Evolutionary conservation across 1,140 invertebrate genomes (phyloP).

Genomic region (Helicoverpa zea): DNA sequence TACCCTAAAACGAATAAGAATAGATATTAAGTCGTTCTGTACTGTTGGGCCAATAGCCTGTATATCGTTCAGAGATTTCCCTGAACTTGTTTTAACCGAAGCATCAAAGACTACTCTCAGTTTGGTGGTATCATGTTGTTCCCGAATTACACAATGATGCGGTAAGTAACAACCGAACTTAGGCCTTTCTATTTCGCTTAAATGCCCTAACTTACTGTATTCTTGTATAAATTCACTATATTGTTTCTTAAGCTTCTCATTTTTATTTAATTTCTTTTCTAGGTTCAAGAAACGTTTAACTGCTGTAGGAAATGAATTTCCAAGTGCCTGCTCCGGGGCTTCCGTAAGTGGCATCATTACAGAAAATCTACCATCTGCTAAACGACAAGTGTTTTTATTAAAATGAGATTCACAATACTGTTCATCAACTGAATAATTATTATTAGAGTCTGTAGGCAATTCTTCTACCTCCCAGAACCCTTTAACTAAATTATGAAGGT

Average conservation of each 20-base stretch:
- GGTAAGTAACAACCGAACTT: constrained; percentile 48
- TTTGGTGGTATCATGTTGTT: constrained; percentile 50
- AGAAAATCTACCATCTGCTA: constrained; percentile 64
- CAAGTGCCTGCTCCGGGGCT: constrained; percentile 54
- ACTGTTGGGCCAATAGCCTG: constrained; percentile 49
- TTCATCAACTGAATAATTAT: constrained; percentile 32
- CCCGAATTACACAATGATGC: constrained; percentile 52
- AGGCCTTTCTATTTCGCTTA: not conserved
- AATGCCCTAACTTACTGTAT: constrained; percentile 65
- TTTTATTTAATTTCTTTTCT: constrained; percentile 65
- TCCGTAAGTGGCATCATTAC: constrained; percentile 64
- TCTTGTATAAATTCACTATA: constrained; percentile 64
- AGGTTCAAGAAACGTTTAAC: constrained; percentile 59
- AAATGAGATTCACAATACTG: constrained; percentile 57
- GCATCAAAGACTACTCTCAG: constrained; percentile 58
- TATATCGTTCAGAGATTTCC: constrained; percentile 58
- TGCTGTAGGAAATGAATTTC: constrained; percentile 59
- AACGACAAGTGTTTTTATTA: constrained; percentile 50
- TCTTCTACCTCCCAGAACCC: constrained; percentile 58
- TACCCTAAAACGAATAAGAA: constrained; percentile 53
- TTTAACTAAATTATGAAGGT: constrained; percentile 32
- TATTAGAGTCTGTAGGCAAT: constrained; percentile 25
- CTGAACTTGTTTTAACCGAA: constrained; percentile 42
- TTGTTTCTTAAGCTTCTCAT: constrained; percentile 53
- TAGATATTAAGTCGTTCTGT: constrained; percentile 53